These are phyloP conservation scores for Lophius americanus DNA, from an alignment of 2,797 vertebrate genomes.

Conservation along the genomic window DNA sequence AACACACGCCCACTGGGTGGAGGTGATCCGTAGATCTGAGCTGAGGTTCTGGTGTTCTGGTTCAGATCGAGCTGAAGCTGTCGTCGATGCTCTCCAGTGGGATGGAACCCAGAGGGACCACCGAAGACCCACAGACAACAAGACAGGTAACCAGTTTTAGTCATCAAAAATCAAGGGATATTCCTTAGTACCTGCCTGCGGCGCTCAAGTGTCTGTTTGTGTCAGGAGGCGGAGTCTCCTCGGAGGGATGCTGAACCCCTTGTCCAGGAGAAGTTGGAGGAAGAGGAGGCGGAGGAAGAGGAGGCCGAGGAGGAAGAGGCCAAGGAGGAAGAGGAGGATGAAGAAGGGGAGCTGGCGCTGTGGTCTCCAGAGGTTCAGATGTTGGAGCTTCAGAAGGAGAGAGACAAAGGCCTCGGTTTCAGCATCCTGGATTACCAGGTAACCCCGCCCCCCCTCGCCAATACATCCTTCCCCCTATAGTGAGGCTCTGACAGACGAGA, in stretches of 20 bases:
- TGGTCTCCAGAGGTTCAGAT: constrained; percentile 90
- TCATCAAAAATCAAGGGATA: no score
- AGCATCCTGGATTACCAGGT: constrained; percentile 99
- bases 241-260: constrained; percentile 14
- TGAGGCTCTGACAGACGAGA: no score
- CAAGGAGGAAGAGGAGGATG: constrained; percentile 76
- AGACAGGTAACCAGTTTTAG: constrained; percentile 33
- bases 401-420: constrained; percentile 90
- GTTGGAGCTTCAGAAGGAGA: constrained; percentile 87
- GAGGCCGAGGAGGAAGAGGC: constrained; percentile 6
- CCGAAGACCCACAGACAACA: constrained; percentile 1
- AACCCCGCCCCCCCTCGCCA: not conserved
- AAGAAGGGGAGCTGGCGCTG: constrained; percentile 89
- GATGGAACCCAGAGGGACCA: constrained; percentile 3
- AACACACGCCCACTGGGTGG: constrained; percentile 1
- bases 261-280: constrained; percentile 4
- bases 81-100: constrained; percentile 64
- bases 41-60: not conserved
- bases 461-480: no score
- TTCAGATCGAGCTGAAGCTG: constrained; percentile 74
- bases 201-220: not conserved
- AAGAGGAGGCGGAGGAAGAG: constrained; percentile 46
- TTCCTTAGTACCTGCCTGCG: no score
- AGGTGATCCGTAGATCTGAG: not conserved
- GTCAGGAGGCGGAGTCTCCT: constrained; percentile 39